These are phyloP conservation scores for Drosophila mulleri DNA, from an alignment of 2,888 invertebrate genomes.

Conservation along the genomic window DNA sequence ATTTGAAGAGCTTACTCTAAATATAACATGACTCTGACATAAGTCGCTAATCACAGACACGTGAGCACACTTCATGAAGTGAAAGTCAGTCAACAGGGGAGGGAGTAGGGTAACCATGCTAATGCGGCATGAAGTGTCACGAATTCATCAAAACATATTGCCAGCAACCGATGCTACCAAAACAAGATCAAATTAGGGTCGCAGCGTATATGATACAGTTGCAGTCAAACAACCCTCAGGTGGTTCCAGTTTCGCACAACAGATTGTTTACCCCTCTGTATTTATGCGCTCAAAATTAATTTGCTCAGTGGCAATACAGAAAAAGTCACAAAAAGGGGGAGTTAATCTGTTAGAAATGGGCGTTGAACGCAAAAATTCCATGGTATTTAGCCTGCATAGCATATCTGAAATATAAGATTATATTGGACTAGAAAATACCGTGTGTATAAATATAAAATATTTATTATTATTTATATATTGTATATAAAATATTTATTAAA, in stretches of 20 bases:
- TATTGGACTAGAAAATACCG: neutral
- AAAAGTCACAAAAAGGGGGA: conserved; percentile 30
- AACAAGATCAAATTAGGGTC: conserved; percentile 53
- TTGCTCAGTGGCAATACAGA: conserved; percentile 29
- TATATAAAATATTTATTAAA: neutral
- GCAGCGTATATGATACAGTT: neutral
- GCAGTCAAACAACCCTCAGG: conserved; percentile 35
- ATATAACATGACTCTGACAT: conserved; percentile 24
- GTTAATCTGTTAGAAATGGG: conserved; percentile 70
- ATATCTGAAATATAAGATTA: too few species aligned
- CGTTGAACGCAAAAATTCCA: conserved; percentile 81
- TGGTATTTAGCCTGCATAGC: conserved; percentile 65
- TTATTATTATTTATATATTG: too few species aligned
- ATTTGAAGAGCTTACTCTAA: conserved; percentile 6
- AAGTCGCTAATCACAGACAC: conserved; percentile 78
- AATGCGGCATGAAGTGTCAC: conserved; percentile 83
- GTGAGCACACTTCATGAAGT: conserved; percentile 73
- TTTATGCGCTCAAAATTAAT: conserved; percentile 58
- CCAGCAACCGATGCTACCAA: conserved; percentile 44
- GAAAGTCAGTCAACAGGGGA: conserved; percentile 22
- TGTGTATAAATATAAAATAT: too few species aligned
- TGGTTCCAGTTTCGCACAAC: conserved; percentile 5
- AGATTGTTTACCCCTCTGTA: conserved; percentile 5
- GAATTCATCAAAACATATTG: conserved; percentile 81
- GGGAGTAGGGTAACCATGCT: conserved; percentile 30